Percentiles rank a stretch among this genome's conserved stretches.
Conservation (phyloP, 2,113 vertebrate genomes). For the Ascaphus truei region DNA sequence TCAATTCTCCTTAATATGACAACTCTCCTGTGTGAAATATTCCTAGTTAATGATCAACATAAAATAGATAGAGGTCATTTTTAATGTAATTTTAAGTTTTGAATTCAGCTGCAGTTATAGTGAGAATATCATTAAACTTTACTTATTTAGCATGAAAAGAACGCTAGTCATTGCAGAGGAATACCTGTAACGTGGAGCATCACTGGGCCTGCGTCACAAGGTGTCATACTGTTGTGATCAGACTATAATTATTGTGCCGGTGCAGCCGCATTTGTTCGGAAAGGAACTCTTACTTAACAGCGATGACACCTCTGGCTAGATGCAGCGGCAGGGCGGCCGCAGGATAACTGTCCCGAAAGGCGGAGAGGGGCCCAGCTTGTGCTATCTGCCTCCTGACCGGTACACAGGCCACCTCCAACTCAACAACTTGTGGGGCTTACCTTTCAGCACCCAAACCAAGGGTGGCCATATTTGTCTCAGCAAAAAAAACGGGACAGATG, state of each 20-base stretch:
- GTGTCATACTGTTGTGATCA: background rate
- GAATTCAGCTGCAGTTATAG: constrained; percentile 75
- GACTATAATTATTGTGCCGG: constrained; percentile 22
- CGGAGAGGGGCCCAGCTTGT: too few species aligned
- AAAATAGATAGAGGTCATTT: constrained; percentile 81
- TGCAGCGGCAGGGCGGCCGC: too few species aligned
- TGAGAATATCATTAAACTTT: constrained; percentile 59
- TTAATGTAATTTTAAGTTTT: constrained; percentile 79
- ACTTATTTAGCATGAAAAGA: constrained; percentile 40
- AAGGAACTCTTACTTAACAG: too few species aligned
- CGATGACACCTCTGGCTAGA: too few species aligned
- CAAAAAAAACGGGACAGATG: too few species aligned
- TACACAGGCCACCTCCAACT: too few species aligned
- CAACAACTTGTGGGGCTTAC: too few species aligned
- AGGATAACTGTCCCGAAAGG: too few species aligned
- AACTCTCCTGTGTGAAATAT: constrained; percentile 81
- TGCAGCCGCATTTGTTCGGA: background rate
- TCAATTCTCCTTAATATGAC: constrained; percentile 80
- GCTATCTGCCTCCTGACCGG: too few species aligned
- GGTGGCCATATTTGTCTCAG: too few species aligned
- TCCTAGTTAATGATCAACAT: constrained; percentile 83
- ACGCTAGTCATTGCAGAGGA: background rate
- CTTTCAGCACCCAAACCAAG: too few species aligned
- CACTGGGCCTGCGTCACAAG: constrained; percentile 15
- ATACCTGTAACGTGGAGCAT: constrained; percentile 3